Evolutionary conservation across 2,113 vertebrate genomes (phyloP).

Genomic region (Ancistrus triradiatus): DNA sequence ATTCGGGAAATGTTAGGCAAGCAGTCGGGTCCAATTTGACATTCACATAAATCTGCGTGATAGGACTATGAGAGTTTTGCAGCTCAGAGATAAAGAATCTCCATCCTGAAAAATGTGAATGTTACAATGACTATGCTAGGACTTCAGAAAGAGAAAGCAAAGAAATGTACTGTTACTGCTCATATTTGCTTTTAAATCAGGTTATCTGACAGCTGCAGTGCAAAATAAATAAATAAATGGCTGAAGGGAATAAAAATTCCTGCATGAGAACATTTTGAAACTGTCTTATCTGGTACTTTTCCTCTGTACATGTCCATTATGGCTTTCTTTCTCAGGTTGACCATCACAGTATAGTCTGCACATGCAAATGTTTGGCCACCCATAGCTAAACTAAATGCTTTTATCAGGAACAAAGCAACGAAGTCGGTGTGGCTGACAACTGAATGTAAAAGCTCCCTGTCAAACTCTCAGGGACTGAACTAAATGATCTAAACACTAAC

Average conservation of each 20-base stretch:
- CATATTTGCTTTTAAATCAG: constrained; percentile 4
- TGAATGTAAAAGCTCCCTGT: too few species aligned
- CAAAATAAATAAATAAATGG: background rate
- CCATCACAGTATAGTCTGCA: constrained; percentile 2
- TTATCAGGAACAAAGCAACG: too few species aligned
- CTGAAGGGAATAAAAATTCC: too few species aligned
- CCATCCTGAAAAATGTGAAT: background rate
- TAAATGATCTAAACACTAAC: too few species aligned
- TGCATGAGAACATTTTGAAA: background rate
- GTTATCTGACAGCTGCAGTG: background rate
- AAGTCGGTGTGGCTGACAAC: too few species aligned
- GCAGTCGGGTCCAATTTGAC: background rate
- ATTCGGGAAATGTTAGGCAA: too few species aligned
- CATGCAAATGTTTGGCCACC: too few species aligned
- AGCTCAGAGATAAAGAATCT: constrained; percentile 4
- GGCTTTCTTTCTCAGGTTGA: background rate
- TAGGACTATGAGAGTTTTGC: background rate
- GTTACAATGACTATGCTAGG: background rate
- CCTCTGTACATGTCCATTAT: background rate
- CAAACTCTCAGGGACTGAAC: too few species aligned
- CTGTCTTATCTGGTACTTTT: background rate
- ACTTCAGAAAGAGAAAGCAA: background rate
- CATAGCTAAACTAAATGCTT: too few species aligned
- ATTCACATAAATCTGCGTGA: constrained; percentile 15
- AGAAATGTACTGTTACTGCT: background rate